Evolutionary conservation across 2,113 vertebrate species (phyloP).

Genomic region (Takifugu flavidus): DNA sequence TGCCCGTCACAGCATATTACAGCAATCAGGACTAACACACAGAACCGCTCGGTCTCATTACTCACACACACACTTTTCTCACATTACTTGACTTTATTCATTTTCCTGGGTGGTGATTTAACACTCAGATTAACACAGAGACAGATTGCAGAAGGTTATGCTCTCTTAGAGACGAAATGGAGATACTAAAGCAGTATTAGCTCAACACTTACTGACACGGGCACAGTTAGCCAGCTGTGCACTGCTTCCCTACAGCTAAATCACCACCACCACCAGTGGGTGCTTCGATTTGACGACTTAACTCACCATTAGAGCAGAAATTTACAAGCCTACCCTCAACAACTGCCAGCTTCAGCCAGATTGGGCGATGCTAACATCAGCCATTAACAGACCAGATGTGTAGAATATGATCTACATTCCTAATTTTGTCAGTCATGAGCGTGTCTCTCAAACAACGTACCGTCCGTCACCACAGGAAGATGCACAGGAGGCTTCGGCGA

Average conservation of each 20-base stretch:
- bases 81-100: conserved; percentile 15
- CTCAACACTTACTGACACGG: conserved; percentile 37
- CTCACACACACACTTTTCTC: conserved; percentile 9
- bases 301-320: conserved; percentile 18
- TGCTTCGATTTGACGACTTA: conserved; percentile 26
- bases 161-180: conserved; percentile 20
- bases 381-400: not conserved
- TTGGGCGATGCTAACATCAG: not conserved
- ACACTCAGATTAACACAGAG: conserved; percentile 16
- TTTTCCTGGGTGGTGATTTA: conserved; percentile 17
- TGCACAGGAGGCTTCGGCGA: conserved; percentile 70
- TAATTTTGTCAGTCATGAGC: not conserved
- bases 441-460: not conserved
- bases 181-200: conserved; percentile 36
- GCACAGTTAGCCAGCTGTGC: conserved; percentile 21
- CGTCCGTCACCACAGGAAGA: conserved; percentile 81
- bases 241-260: conserved; percentile 14
- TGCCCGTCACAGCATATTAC: conserved; percentile 52
- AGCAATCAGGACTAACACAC: conserved; percentile 19
- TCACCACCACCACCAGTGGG: conserved; percentile 28
- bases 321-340: conserved; percentile 18
- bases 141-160: conserved; percentile 3
- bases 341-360: conserved; percentile 1
- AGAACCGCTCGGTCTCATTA: conserved; percentile 23
- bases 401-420: not conserved